Conservation (phyloP, 2,113 vertebrate genomes). For the Casuarius casuarius region DNA sequence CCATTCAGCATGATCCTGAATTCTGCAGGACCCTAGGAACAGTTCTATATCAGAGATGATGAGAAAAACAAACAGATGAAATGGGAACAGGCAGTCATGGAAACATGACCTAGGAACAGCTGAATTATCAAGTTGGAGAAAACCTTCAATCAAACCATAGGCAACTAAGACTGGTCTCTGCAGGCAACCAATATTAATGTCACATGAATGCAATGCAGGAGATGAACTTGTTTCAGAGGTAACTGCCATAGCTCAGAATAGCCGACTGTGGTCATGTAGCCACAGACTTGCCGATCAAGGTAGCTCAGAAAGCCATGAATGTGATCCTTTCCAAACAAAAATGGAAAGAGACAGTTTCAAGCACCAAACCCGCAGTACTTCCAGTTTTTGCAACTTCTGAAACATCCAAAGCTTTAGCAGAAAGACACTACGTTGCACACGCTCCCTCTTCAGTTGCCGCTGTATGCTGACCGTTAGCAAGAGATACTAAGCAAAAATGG, state of each 20-base stretch:
- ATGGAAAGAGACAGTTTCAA: background rate
- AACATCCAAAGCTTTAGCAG: background rate
- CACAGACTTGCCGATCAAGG: background rate
- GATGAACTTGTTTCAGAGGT: background rate
- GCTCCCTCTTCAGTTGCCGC: background rate
- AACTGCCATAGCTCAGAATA: background rate
- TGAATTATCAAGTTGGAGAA: background rate
- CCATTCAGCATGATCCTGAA: background rate
- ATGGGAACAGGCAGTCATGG: conserved; percentile 13
- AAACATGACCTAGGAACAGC: background rate
- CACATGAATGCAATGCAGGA: fast-evolving
- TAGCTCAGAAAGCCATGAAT: background rate
- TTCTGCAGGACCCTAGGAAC: background rate
- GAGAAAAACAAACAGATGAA: conserved; percentile 8
- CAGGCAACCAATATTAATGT: fast-evolving
- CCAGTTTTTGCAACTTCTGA: background rate
- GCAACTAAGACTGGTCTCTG: background rate
- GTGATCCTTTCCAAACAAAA: background rate
- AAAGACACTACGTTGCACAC: background rate
- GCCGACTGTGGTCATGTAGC: background rate
- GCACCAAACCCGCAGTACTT: background rate
- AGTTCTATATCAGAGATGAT: background rate
- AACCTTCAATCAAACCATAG: background rate
- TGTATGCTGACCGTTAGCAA: background rate
- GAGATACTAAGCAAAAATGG: background rate